These are phyloP conservation scores for Lophura nycthemera DNA, from an alignment of 2,113 vertebrate genomes.

Conservation along the genomic window DNA sequence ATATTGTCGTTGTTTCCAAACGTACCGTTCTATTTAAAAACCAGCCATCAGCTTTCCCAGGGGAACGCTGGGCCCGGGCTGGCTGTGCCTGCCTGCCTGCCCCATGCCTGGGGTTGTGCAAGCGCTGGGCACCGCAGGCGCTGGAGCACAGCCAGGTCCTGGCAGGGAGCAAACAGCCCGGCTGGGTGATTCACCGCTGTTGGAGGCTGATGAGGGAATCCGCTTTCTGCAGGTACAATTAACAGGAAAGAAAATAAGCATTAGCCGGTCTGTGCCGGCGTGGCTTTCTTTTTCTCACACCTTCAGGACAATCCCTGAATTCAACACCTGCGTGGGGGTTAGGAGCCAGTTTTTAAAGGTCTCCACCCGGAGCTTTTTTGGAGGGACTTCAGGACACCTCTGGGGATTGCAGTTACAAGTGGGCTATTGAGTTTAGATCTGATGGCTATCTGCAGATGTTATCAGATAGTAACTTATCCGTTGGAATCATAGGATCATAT, in stretches of 20 bases:
- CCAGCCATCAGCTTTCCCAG: neutral
- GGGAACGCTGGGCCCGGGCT: neutral
- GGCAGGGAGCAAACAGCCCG: neutral
- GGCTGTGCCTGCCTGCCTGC: neutral
- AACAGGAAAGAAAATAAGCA: neutral
- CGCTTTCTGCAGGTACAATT: neutral
- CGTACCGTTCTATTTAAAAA: neutral
- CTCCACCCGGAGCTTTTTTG: neutral
- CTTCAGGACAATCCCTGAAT: neutral
- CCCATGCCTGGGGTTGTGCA: neutral
- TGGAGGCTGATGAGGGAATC: neutral
- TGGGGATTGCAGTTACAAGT: neutral
- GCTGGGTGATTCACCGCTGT: neutral
- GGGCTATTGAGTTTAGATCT: neutral
- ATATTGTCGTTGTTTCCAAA: neutral
- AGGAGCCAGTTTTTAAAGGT: neutral
- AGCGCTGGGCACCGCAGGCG: neutral
- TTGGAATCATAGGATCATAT: too few species aligned
- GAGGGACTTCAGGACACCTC: neutral
- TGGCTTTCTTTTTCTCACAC: conserved; percentile 19
- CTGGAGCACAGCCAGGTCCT: neutral
- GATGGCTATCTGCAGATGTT: neutral
- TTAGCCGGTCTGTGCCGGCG: neutral
- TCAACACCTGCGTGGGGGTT: neutral
- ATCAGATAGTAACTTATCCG: neutral